Evolutionary conservation across 1,140 invertebrate genomes (phyloP), one percentile per base, ranked within the genome.

Genomic region (Oncopodura yosiiana): DNA sequence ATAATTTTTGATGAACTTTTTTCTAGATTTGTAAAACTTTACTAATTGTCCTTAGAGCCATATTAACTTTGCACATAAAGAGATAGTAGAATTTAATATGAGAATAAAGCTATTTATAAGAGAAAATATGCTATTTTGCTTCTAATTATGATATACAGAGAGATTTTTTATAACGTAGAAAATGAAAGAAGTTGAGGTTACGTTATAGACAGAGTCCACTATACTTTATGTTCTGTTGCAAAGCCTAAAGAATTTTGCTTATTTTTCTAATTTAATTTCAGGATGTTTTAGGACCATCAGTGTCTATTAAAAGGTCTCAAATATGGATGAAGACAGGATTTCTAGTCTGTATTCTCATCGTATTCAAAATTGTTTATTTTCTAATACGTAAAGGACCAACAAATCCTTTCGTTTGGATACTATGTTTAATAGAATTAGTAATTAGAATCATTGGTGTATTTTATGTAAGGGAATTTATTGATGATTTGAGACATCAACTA

Each of bases 401-500:
- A 29, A 32, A 38, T 42, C 8, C 11, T 4, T 29, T 56, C 27
- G 26, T 56, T 18, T 56, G 54, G 54, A 30, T 56, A 3, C 34
- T 56, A 30, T 56, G 54, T 30, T 19, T 39, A 9, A 4, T 56
- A 12, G 38, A 56, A 37, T 26, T 41, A 24, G 16, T 32, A 4
- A 42, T 56, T 21, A 37, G 45, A 26, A 37, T 51, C 23, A 26
- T 56, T 24, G 54, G 46, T 8, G 14, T 50, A 1, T 56, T 50
- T 37, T 56, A 50, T 49, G 54, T 56, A 4, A 3, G 46, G 12
- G 54, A 56, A 21, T 56, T 49, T 29, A 37, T 36, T n/a, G 54
- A 56, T 30, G 54, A 56, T 36, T 44, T 56, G 4, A 56, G 50
- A 14, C 54, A 56, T 26, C 46, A 56, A 55, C 23, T 55, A 8